phyloP scores from a whole-genome alignment of 2,797 vertebrate genomes.

The Sarcophilus harrisii region DNA sequence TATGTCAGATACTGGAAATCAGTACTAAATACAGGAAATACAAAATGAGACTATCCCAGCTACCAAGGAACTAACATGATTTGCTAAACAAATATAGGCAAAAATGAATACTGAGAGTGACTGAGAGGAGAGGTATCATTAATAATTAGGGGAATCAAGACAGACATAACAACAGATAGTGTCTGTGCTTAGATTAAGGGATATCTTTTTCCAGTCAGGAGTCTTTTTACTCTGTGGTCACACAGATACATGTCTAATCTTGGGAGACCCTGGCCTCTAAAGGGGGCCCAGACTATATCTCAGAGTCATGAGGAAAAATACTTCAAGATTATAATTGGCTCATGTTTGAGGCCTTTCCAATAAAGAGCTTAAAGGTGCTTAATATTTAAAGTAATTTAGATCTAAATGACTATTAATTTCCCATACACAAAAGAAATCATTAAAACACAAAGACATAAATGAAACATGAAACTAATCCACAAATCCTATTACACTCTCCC shows the following conservation, averaged over 20 bases:
- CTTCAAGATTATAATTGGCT: neutral
- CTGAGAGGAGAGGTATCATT: neutral
- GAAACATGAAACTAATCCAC: neutral
- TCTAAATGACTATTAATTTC: neutral
- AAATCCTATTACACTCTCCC: neutral
- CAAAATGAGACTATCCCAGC: neutral
- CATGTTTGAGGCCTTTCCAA: neutral
- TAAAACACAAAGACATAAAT: neutral
- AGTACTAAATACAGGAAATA: neutral
- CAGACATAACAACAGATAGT: neutral
- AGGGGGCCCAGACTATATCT: neutral
- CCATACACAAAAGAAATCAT: neutral
- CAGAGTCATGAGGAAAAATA: neutral
- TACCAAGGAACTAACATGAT: neutral
- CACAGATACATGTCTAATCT: neutral
- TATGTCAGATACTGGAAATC: neutral
- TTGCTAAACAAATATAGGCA: neutral
- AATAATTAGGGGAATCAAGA: neutral
- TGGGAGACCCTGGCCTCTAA: neutral
- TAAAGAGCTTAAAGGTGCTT: neutral
- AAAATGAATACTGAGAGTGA: neutral
- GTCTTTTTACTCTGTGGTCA: neutral
- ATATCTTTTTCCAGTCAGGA: neutral
- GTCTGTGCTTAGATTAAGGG: too few species aligned
- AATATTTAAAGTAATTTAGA: neutral